phyloP scores from a whole-genome alignment of 2,797 vertebrate genomes.

The Aselliscus stoliczkanus region DNA sequence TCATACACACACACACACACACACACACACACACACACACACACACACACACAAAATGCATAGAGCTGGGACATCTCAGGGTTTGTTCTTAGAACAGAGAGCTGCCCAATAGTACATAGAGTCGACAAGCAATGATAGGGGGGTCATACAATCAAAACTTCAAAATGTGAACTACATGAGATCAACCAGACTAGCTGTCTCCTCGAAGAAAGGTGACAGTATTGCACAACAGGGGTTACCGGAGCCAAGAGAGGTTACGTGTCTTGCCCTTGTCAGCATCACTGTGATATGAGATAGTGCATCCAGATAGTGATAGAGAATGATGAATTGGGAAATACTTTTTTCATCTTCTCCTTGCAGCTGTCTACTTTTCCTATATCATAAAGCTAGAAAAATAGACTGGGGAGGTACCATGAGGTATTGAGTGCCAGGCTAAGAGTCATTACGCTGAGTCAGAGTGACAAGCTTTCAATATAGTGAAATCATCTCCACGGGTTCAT shows the following conservation, averaged over 20 bases:
- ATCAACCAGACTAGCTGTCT: background rate
- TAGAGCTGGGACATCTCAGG: background rate
- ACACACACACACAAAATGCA: too few species aligned
- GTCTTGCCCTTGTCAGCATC: background rate
- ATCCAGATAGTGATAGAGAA: background rate
- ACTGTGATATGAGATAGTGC: background rate
- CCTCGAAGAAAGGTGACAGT: background rate
- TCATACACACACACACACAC: background rate
- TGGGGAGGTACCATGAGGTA: background rate
- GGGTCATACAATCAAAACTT: background rate
- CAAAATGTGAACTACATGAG: background rate
- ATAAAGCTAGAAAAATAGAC: background rate
- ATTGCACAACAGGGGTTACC: background rate
- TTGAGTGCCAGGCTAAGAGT: background rate
- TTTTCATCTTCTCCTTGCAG: background rate
- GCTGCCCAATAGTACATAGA: background rate
- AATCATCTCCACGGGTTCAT: background rate
- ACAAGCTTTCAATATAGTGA: background rate
- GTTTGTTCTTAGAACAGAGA: background rate
- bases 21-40: too few species aligned
- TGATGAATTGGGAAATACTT: background rate
- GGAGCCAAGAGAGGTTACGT: background rate
- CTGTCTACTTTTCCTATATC: background rate
- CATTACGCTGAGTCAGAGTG: background rate
- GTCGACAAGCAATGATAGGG: background rate